Conservation (phyloP, 2,888 invertebrate genomes). For the Aromia moschata region DNA sequence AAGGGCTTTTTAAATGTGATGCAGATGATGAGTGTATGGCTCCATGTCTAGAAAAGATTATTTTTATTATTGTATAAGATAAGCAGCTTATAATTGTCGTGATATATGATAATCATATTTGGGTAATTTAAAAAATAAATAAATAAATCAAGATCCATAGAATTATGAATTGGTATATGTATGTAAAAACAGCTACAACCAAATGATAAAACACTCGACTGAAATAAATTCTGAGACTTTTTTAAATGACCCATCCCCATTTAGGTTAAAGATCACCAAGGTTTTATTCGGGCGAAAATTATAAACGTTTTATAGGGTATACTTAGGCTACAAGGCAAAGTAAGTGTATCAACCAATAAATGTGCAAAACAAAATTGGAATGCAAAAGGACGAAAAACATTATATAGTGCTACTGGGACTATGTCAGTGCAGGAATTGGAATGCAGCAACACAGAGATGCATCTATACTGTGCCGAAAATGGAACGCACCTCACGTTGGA, state of each 20-base stretch:
- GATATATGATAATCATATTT: conserved; percentile 56
- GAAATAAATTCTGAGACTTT: conserved; percentile 5
- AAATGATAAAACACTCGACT: not conserved
- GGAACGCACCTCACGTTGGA: conserved; percentile 54
- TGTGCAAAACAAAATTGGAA: conserved; percentile 37
- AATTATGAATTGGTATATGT: too few species aligned
- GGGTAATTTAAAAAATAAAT: conserved; percentile 26
- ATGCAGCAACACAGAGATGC: conserved; percentile 34
- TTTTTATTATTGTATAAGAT: conserved; percentile 58
- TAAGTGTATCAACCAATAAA: conserved; percentile 44
- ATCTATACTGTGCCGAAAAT: conserved; percentile 36
- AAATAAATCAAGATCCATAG: too few species aligned
- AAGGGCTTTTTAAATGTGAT: conserved; percentile 48
- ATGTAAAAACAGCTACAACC: not conserved
- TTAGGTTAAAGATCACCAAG: not conserved
- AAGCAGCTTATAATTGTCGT: conserved; percentile 62
- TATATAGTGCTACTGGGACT: conserved; percentile 30
- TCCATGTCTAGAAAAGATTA: conserved; percentile 57
- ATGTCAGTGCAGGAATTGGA: conserved; percentile 41
- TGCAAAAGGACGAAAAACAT: conserved; percentile 12
- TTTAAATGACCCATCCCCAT: conserved; percentile 11
- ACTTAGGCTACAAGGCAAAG: conserved; percentile 48
- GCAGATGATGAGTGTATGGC: conserved; percentile 48
- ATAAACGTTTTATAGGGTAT: conserved; percentile 27
- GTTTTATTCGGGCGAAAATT: conserved; percentile 28